Evolutionary conservation across 2,888 invertebrate genomes (phyloP), one percentile per base, ranked within the genome.

Genomic region (Sesamia inferens): DNA sequence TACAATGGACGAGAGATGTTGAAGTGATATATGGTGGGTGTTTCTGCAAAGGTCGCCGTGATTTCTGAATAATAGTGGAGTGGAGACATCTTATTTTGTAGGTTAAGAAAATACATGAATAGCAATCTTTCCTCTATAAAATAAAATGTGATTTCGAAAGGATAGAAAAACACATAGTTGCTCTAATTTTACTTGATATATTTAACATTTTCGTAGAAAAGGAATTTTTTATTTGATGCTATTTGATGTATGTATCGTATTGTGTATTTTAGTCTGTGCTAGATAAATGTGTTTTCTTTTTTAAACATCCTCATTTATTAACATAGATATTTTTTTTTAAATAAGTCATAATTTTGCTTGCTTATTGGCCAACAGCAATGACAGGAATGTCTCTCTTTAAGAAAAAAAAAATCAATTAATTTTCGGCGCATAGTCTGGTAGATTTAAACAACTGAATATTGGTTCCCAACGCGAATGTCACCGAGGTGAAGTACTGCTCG

Each of bases 21-120:
- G 73, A 79, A 78, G 84, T 79, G 82, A 85, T 74, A 76, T 79
- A 84, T 81, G 71, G 71, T 62, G 57, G 74, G 61, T 72, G 67
- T 64, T 68, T 74, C 58, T 24, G 61, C 48, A 73, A 78, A 83
- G 68, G 73, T 77, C 68, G 66, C 55, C 62, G 66, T 74, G 75
- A 83, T 83, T 83, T 65, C 68, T 73, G 57, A 69, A 69, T 68
- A 62, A 68, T 14, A 42, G 59, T 54, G 22, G 31, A 59, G 24
- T 57, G 14, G 19, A 51, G 57, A 79, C 61, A 68, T 66, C 67
- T 83, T 71, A 47, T 73, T 82, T 78, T 22, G 54, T 24, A 2
- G 5, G 31, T n/a, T 44, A 44, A 31, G 4, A 13, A 10, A 70
- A 13, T 1, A 2, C 51, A 22, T 24, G 13, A 54, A 69, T 70